Evolutionary conservation across 2,113 vertebrate species (phyloP), one percentile per base, ranked within the genome.

Genomic region (Antennarius striatus): DNA sequence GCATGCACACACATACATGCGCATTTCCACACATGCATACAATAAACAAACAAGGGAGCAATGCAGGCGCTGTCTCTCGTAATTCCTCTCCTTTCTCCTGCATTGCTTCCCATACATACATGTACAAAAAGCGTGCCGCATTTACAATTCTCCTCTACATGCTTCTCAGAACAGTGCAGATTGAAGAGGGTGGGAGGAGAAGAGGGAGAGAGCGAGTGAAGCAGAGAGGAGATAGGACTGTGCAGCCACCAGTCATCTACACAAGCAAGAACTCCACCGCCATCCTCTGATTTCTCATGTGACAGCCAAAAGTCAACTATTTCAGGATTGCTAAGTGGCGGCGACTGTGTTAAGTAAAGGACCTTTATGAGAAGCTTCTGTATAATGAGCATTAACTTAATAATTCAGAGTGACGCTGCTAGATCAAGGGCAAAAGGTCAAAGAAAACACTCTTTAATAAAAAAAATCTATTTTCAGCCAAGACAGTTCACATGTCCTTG

Each of bases 141-240:
- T 80, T 63, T 82, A 14, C 81, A 87, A 89, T 89, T 51, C 92
- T 82, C 81, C 65, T 67, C 83, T 90, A 91, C 92, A 90, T 83
- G 91, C 91, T 87, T 15, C 81, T 89, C 87, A 69, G 83, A 86
- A 87, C 91, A 87, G 87, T 84, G 85, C 68, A 70, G 90, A 85
- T 64, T 84, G 73, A 56, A 61, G 65, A 82, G 65, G 63, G 71
- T 62, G 47, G 62, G 62, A 55, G 56, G 75, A 22, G 22, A 22
- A 22, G 36, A 63, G 71, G 49, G 64, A 62, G 73, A 56, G 73
- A 61, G 74, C 46, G 64, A 56, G 71, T 39, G 80, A 81, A 85
- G 77, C 82, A 72, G 75, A 79, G 66, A 87, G 80, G 71, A 89
- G 73, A 84, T 58, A 74, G 84, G 83, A 88, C 83, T 89, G 82